Evolutionary conservation across 2,888 invertebrate species (phyloP), one percentile per base, ranked within the genome.

Genomic region (Thymelicus sylvestris): DNA sequence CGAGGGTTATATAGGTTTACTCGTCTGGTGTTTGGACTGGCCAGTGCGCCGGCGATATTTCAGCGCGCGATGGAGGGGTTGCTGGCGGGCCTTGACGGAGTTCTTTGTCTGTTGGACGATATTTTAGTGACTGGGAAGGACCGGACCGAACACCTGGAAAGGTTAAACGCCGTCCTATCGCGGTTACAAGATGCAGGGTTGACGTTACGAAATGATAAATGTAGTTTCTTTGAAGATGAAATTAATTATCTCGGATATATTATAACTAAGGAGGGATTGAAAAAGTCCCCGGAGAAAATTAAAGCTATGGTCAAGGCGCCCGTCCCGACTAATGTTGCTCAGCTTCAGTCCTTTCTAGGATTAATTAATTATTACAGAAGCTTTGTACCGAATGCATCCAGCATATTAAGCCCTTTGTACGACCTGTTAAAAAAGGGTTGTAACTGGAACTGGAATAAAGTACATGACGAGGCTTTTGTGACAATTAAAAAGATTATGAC

Each of bases 21-120:
- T 13, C 65, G 73, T 7, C 65, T 76, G 47, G 78, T 76, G 19
- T 75, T 76, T 7, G 75, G 77, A 0, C 52, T 76, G 12, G 63
- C 76, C 1, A 74, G 73, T 38, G 74, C 74, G 15, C 75, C 75
- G 13, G 74, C 76, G 10, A 74, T 77, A 52, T 78, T 77, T 47
- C 78, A 77, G 62, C 72, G 75, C 7, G 72, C 74, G 10, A 75
- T 77, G 67, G 76, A 76, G 44, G 61, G 44, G 15, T 48, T 78
- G 19, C 31, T 77, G 19, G 50, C 77, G 1, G 77, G 75, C 0
- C 55, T 75, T 8, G 73, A 74, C 6, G 74, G 76, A 0, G 67
- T 73, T 10, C 38, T 74, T 13, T 77, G 73, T 63, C 44, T 76
- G 10, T 50, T 74, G 3, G 75, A 75, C 41, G 76, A 76, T 47